These are phyloP conservation scores for Amphiprion clarkii DNA, from an alignment of 2,797 vertebrate genomes.

Conservation along the genomic window DNA sequence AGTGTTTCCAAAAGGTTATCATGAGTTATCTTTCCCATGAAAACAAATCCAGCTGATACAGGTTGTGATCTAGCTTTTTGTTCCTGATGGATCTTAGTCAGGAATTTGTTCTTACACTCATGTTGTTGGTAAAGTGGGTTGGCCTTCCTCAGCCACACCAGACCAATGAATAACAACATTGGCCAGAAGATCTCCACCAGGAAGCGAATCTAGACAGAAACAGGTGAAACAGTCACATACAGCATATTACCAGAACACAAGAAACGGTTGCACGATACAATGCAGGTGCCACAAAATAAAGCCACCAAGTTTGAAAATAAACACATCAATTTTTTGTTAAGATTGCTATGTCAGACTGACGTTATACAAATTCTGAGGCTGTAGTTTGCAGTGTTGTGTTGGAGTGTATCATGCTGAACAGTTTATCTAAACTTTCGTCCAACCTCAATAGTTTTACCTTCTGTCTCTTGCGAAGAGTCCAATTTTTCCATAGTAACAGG, in stretches of 20 bases:
- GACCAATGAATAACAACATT: conserved; percentile 90
- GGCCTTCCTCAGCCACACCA: conserved; percentile 95
- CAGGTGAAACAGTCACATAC: neutral
- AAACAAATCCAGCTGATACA: conserved; percentile 1
- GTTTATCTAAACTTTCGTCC: neutral
- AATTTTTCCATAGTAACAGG: conserved; percentile 98
- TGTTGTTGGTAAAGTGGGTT: conserved; percentile 95
- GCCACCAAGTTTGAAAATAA: neutral
- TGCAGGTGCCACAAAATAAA: neutral
- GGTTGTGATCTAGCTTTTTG: neutral
- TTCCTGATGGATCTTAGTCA: neutral
- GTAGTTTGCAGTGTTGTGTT: neutral
- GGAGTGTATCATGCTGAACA: neutral
- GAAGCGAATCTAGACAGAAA: conserved; percentile 89
- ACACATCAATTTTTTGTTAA: too few species aligned
- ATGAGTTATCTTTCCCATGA: neutral
- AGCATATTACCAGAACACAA: neutral
- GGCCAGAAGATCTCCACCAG: conserved; percentile 95
- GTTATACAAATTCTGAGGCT: neutral
- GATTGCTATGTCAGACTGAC: neutral
- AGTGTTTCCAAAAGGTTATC: neutral
- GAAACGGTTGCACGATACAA: neutral
- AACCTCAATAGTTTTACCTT: conserved; percentile 82
- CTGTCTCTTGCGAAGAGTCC: conserved; percentile 95
- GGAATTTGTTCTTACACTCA: conserved; percentile 88